Conservation (phyloP, 2,113 vertebrate species). For the Leptobrachium leishanense region DNA sequence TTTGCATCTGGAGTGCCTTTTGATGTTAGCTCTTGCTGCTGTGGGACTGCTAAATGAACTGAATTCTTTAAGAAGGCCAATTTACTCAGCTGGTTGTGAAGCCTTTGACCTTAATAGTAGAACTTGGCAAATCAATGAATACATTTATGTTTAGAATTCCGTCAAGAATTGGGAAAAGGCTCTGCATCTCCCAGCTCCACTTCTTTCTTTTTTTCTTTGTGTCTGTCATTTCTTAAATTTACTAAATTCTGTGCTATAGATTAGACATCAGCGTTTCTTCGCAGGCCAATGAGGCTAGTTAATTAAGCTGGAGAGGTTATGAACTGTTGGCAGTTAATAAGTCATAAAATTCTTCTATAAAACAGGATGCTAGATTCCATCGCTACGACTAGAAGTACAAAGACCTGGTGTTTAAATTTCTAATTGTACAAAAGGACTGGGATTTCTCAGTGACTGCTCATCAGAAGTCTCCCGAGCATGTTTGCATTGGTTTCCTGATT, state of each 20-base stretch:
- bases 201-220: conserved; percentile 59
- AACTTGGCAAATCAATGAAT: conserved; percentile 77
- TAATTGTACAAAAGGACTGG: conserved; percentile 87
- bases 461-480: conserved; percentile 83
- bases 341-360: conserved; percentile 93
- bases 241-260: conserved; percentile 79
- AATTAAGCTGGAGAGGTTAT: conserved; percentile 94
- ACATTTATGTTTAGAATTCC: conserved; percentile 75
- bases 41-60: conserved; percentile 74
- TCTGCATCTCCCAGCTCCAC: conserved; percentile 64
- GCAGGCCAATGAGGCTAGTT: conserved; percentile 84
- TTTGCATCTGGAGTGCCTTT: conserved; percentile 77
- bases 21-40: conserved; percentile 75
- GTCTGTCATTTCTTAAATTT: conserved; percentile 59
- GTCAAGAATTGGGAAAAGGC: conserved; percentile 77
- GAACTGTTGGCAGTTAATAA: conserved; percentile 99
- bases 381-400: conserved; percentile 84
- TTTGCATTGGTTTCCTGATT: conserved; percentile 86
- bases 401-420: conserved; percentile 91
- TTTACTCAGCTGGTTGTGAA: conserved; percentile 80
- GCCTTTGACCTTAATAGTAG: conserved; percentile 80
- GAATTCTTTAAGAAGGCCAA: conserved; percentile 75
- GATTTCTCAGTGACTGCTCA: conserved; percentile 87
- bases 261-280: conserved; percentile 88
- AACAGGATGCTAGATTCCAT: conserved; percentile 92